Evolutionary conservation across 2,888 invertebrate genomes (phyloP), one percentile per base, ranked within the genome.

Genomic region (Seira sanloemensis): DNA sequence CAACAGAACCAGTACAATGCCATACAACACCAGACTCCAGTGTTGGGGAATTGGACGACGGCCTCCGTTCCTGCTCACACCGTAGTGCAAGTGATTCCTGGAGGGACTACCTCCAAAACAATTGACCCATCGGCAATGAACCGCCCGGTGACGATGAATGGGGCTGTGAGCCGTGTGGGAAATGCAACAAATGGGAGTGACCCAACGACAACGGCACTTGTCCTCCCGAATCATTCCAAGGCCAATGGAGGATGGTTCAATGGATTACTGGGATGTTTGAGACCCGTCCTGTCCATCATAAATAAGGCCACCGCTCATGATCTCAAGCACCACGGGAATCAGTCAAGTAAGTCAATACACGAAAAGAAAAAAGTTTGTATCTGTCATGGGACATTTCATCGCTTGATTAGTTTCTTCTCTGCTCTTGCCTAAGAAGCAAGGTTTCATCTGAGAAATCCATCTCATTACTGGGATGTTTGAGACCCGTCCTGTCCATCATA

Each of bases 211-310:
- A 81, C 58, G 0, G 82, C 71, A 18, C 84, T 83, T 18, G 65
- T 76, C 58, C 79, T 83, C 62, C 84, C 87, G 69, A 84, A 84
- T 66, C 84, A 86, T 76, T 86, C 86, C 78, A 82, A 82, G 76
- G 75, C 75, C 27, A 81, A 78, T 46, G 73, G 67, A 25, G 93
- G 93, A 88, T 96, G 96, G 96, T 94, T 96, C 91, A 95, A 95
- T 86, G 97, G 97, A 0, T 93, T 98, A 78, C 92, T 97, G 88
- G 96, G 97, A 0, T 98, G 98, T 90, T 94, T 98, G 90, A 93
- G 96, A 85, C 97, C 97, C 0, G 95, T 98, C 9, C 93, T 96
- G 91, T 95, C 95, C n/a, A 94, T 97, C 89, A 95, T 97, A 81
- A 95, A 95, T 73, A 96, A 96, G 91, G 94, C 95, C 16, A 93